Base-by-base conservation (phyloP, 2,797 vertebrate genomes). In the Gephyroberyx darwinii region DNA sequence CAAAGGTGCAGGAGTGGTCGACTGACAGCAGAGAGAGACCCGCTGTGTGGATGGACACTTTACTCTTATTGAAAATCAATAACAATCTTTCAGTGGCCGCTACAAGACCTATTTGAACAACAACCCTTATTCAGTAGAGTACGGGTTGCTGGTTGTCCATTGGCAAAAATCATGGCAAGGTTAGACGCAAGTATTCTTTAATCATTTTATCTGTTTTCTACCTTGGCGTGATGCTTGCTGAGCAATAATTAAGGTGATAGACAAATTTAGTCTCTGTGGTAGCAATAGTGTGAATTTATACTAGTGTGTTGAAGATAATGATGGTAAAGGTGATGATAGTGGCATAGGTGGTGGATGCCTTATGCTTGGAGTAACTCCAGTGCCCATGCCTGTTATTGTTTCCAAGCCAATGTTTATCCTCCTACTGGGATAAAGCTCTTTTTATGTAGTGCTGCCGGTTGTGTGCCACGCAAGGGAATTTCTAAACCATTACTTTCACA, bases 31-130 rank as follows among this genome's bases (percentile, higher is more conserved):
- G 31, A n/a, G 66, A 76, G 81, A 69, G 82, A 73, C 79, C 54
- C 13, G 31, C 80, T 69, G 88, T 71, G 80, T 77, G 87, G 85
- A 81, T 80, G 82, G 81, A 26, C 80, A 86, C 85, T 76, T 81
- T 60, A 69, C 87, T 81, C 86, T 91, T 90, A 91, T 90, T 91
- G 88, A 91, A 93, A 94, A 93, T 93, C 92, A 91, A 93, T 93
- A 86, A 75, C 81, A 91, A 90, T 92, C 87, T 92, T 89, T 92
- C 80, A 86, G 82, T 68, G 63, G 83, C 81, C 71, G 86, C 77
- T 16, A 75, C 81, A 72, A 86, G 51, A 89, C 81, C 71, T 81
- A 85, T 83, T 78, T 86, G 60, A 86, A 85, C 84, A 80, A 77
- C 61, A 71, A 74, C 54, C 48, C 80, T 81, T 84, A 83, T 70